Base-by-base conservation (phyloP, 2,888 invertebrate genomes). In the Sycophila texana region DNA sequence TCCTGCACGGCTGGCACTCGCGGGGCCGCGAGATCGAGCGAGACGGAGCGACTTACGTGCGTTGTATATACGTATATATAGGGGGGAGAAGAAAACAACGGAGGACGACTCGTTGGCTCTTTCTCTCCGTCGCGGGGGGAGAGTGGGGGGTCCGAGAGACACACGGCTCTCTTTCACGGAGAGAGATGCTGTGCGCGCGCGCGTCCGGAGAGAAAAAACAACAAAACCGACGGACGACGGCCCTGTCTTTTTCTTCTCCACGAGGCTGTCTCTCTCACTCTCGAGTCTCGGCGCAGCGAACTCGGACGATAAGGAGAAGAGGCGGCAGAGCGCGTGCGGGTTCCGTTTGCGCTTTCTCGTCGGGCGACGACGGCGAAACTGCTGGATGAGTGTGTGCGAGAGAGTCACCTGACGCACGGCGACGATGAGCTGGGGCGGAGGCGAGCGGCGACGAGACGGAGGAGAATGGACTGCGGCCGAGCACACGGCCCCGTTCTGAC, bases 401-500 rank as follows among this genome's bases (percentile, higher is more conserved):
- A 13, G 22, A 5, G 60, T 22, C 26, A 22, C 13, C 16, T 16
- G 60, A 1, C 10, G 30, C 3, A 16, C 30, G n/a, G 61, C n/a
- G 30, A n/a, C 30, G 16, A 30, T 4, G 26, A 4, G 30, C 30
- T 60, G 22, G 14, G 26, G 26, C 58, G 20, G 22, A 12, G 20
- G 58, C 22, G 16, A 26, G 22, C 26, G 60, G 2, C 14, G 26
- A 58, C 58, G 3, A 20, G 61, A 30, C 30, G 61, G 4, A 60
- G 20, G 26, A 14, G 14, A 13, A 71, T n/a, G 14, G n/a, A 30
- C 22, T 60, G 57, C 72, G 57, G 20, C 53, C 77, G 73, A 61
- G 57, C 73, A 68, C 74, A 55, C 78, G 68, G 68, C 77, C 72
- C 73, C 77, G 73, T 58, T 10, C 39, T 67, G 77, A 74, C 68